Conservation (phyloP, 2,113 vertebrate genomes). For the Phylloscopus trochilus region DNA sequence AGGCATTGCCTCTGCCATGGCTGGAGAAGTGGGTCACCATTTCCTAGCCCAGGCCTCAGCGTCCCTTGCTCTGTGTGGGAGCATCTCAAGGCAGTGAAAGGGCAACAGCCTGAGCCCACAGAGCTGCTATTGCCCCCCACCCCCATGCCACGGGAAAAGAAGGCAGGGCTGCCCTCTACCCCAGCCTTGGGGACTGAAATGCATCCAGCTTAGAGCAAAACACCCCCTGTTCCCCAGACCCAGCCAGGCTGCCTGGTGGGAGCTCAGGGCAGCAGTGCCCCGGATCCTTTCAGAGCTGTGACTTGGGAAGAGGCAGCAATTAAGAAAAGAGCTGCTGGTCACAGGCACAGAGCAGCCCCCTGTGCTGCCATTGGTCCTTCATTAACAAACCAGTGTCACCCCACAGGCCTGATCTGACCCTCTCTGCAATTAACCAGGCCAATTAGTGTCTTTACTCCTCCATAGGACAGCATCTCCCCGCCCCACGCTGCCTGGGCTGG, state of each 20-base stretch:
- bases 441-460: neutral
- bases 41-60: neutral
- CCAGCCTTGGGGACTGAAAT: neutral
- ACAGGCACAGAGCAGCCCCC: neutral
- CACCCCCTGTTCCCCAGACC: neutral
- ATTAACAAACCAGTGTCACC: neutral
- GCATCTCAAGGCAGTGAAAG: neutral
- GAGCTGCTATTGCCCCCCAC: neutral
- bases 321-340: neutral
- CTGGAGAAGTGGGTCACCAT: neutral
- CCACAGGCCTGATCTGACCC: neutral
- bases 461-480: neutral
- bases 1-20: neutral
- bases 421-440: neutral
- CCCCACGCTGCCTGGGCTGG: rapidly evolving
- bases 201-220: neutral
- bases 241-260: neutral
- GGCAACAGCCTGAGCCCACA: neutral
- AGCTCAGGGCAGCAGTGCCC: neutral
- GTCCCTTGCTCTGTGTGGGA: neutral
- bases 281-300: rapidly evolving
- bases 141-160: rapidly evolving
- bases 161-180: neutral
- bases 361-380: neutral
- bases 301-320: neutral